phyloP scores from a whole-genome alignment of 1,140 invertebrate species.

The Probaryconus sp. region DNA sequence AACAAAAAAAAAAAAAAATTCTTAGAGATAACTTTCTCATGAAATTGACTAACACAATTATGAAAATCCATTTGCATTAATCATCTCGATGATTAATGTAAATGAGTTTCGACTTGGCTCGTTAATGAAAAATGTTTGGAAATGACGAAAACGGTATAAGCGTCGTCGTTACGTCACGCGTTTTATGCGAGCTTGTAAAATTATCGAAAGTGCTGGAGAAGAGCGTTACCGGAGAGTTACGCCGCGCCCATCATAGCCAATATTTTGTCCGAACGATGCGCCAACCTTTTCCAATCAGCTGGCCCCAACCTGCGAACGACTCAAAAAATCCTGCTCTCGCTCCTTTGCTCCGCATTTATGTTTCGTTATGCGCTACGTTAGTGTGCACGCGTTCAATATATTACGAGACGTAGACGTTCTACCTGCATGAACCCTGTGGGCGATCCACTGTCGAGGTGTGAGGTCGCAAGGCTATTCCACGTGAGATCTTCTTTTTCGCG shows the following conservation, averaged over 20 bases:
- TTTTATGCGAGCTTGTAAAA: conserved; percentile 53
- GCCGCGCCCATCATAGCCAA: conserved; percentile 44
- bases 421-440: conserved; percentile 53
- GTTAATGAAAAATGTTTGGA: conserved; percentile 49
- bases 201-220: conserved; percentile 29
- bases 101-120: conserved; percentile 20
- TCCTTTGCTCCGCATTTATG: too few species aligned
- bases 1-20: too few species aligned
- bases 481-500: conserved; percentile 57
- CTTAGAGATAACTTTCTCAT: too few species aligned
- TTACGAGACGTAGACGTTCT: conserved; percentile 53
- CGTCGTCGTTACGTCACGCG: conserved; percentile 39
- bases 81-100: conserved; percentile 37
- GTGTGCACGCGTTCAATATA: conserved; percentile 55
- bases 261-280: conserved; percentile 40
- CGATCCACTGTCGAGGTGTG: conserved; percentile 55
- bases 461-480: conserved; percentile 49
- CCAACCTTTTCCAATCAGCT: conserved; percentile 47
- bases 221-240: conserved; percentile 37
- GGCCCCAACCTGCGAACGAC: conserved; percentile 19
- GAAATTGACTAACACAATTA: conserved; percentile 23
- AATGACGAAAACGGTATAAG: conserved; percentile 39
- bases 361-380: conserved; percentile 46
- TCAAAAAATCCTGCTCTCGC: too few species aligned
- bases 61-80: conserved; percentile 33